Evolutionary conservation across 2,888 invertebrate genomes (phyloP), one percentile per base, ranked within the genome.

Genomic region (Hydroisotoma schaefferi): DNA sequence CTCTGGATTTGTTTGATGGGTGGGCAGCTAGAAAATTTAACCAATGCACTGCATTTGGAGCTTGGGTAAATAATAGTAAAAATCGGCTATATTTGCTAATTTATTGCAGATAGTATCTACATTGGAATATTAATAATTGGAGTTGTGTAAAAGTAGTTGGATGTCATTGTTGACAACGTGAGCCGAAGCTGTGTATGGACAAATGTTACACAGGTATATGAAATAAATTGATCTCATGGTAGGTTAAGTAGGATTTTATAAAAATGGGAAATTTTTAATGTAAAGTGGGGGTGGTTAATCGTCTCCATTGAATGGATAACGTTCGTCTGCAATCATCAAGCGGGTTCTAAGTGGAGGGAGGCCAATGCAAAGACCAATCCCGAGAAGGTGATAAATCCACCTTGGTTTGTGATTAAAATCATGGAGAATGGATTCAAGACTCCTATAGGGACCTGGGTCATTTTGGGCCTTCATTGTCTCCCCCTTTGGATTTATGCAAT

Each of bases 1-100:
- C 55, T 2, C 57, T 73, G 18, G 71, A 73, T 57, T 68, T 67
- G 43, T 57, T 69, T 61, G 73, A 73, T 55, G 73, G 73, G n/a
- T 71, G 67, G 67, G 66, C 68, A 25, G 73, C 71, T 8, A 68
- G 70, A 46, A 61, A 61, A 43, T 63, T 71, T 25, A 63, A 67
- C 22, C 73, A 73, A 47, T 63, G 62, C 29, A 68, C 69, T 2
- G 60, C 66, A 12, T 73, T 69, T 55, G 73, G 73, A 40, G 70
- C 73, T 20, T 73, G 73, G 73, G 72, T 72, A 52, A 57, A 60
- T 61, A 8, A 28, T 10, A 6, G 5, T 15, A 49, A 28, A 26
- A 23, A 18, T 33, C 15, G 33, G n/a, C n/a, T n/a, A n/a, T n/a
- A 43, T 43, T 10, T 18, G 43, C 43, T 43, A n/a, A 20, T 43